Base-by-base conservation (phyloP, 2,888 invertebrate genomes). In the Fissipunctia ypsillon region DNA sequence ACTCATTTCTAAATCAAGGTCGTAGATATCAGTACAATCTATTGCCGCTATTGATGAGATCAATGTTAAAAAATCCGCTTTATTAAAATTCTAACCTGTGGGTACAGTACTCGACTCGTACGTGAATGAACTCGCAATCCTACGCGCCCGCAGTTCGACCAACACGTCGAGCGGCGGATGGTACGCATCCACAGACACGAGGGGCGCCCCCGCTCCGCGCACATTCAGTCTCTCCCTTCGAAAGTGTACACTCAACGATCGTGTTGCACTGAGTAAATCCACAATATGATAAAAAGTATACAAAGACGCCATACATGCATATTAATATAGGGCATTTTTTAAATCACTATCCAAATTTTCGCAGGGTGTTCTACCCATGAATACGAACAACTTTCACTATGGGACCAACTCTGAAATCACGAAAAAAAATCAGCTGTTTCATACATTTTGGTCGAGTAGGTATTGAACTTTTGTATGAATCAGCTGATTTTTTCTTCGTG, bases 41-140 rank as follows among this genome's bases (percentile, higher is more conserved):
- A 54, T 50, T 54, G 50, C 50, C 12, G 50, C 50, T 50, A 50
- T 50, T 50, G 50, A 50, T n/a, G 50, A 50, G n/a, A n/a, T n/a
- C n/a, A 50, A 50, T 12, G 50, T n/a, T 4, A 50, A 50, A 50
- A 50, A 50, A 50, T n/a, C 5, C 0, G 50, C n/a, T 50, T 50
- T 50, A 50, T n/a, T 50, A n/a, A 50, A 50, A 50, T 50, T 50
- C 50, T n/a, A 50, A n/a, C 50, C 50, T 50, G n/a, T n/a, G 50
- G 50, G 50, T 50, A 16, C 41, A 35, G 22, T n/a, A 16, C 41
- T 25, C 25, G 25, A 59, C 31, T 59, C 57, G 28, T 59, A 38
- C 35, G 35, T 16, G 25, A 25, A 45, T 45, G 45, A 45, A 22
- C 1, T 7, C 45, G 19, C 45, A 22, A 22, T 19, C 45, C 45